Base-by-base conservation (phyloP, 2,797 vertebrate genomes). In the Eulemur albifrons region DNA sequence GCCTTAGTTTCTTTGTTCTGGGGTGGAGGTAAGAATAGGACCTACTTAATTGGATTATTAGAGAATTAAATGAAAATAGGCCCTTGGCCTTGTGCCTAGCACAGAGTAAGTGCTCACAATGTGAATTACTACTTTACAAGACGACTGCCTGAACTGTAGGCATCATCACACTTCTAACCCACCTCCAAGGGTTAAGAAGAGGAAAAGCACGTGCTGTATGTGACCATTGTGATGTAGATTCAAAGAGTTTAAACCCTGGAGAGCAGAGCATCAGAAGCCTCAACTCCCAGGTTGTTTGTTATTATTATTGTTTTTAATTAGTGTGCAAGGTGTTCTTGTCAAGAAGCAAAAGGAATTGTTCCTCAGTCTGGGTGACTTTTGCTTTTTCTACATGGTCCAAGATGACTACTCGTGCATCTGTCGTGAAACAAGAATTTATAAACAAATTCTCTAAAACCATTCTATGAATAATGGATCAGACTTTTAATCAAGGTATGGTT, bases 401-500 rank as follows among this genome's bases (percentile, higher is more conserved):
- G 40, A 92, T 70, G 48, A 75, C 52, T 89, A 80, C 25, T 96
- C 77, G 7, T 94, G 96, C 96, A 75, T 97, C 95, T 97, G 70
- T 97, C 98, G 97, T 97, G 80, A 97, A 98, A 93, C 40, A 70
- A 97, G 43, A 90, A 88, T 97, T 98, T 98, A 96, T 96, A 70
- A 98, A 97, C 91, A 97, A 98, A 97, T 97, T 98, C 96, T 94
- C 90, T 80, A 93, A 98, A 98, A 97, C 75, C 38, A 92, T 96
- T 25, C 83, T 97, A 89, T 97, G 97, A 98, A 93, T 97, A 97
- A 93, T 89, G 88, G 89, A 98, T 95, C 97, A 98, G 97, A 97
- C 92, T 98, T 98, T 98, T 98, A 98, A 98, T 98, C 97, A 98
- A 98, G 90, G 90, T 97, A 82, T 97, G 67, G 40, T 94, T 98